phyloP scores from a whole-genome alignment of 2,888 invertebrate genomes.

The Malthinus seriepunctatus region DNA sequence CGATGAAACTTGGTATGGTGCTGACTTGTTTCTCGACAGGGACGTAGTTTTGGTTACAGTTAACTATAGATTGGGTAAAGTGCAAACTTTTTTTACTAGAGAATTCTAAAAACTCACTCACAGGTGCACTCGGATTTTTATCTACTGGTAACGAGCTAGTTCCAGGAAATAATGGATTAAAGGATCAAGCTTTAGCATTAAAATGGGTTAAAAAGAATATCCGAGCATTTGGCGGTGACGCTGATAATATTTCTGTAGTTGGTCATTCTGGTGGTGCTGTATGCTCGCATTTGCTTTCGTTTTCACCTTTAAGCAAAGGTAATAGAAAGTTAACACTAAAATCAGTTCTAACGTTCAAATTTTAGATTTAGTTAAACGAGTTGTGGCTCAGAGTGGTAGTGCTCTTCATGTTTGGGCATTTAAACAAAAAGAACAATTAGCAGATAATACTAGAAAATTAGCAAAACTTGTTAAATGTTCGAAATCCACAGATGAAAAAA shows the following conservation, averaged over 20 bases:
- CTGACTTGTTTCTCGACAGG: conserved; percentile 69
- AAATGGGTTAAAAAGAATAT: conserved; percentile 51
- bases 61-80: conserved; percentile 36
- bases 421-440: conserved; percentile 61
- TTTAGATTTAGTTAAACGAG: conserved; percentile 49
- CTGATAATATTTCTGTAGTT: conserved; percentile 49
- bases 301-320: conserved; percentile 51
- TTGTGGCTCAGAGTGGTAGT: conserved; percentile 76
- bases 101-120: background rate
- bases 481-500: conserved; percentile 53
- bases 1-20: conserved; percentile 69
- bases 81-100: background rate
- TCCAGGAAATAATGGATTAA: conserved; percentile 54
- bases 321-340: background rate
- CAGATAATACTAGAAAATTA: conserved; percentile 62
- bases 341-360: background rate
- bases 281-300: conserved; percentile 52
- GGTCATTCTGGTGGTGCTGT: conserved; percentile 54
- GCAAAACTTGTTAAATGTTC: conserved; percentile 66
- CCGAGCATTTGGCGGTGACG: conserved; percentile 50
- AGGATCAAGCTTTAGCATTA: conserved; percentile 52
- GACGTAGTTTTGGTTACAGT: conserved; percentile 63
- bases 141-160: conserved; percentile 45
- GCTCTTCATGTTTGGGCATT: conserved; percentile 55
- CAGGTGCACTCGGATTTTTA: conserved; percentile 51